A percentile compares a stretch with the other conserved stretches of the same genome.
phyloP scores from a whole-genome alignment of 2,113 vertebrate genomes.

The Entosphenus tridentatus region DNA sequence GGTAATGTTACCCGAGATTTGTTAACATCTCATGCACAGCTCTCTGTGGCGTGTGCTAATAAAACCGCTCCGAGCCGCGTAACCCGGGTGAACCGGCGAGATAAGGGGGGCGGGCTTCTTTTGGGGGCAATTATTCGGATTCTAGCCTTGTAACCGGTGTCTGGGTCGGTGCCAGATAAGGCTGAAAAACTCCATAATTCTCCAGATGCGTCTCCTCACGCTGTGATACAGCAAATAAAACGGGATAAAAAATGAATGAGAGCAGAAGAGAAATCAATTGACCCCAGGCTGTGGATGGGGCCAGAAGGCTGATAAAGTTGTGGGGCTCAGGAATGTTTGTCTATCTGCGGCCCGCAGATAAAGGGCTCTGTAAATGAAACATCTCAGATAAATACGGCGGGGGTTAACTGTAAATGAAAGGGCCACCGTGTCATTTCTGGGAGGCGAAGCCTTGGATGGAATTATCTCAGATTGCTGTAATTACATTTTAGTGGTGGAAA shows the following conservation, averaged over 20 bases:
- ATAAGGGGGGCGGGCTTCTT: background rate
- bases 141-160: background rate
- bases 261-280: constrained; percentile 99
- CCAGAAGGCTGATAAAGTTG: constrained; percentile 95
- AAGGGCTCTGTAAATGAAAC: constrained; percentile 99
- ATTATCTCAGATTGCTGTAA: constrained; percentile 3
- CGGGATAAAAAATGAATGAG: constrained; percentile 93
- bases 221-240: constrained; percentile 76
- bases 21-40: no score
- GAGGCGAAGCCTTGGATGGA: background rate
- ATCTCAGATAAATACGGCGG: constrained; percentile 99
- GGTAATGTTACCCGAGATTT: no score
- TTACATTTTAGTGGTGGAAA: constrained; percentile 1
- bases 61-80: background rate
- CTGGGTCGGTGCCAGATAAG: constrained; percentile 57
- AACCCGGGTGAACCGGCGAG: background rate
- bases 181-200: constrained; percentile 98
- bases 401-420: constrained; percentile 99
- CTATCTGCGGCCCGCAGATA: constrained; percentile 99
- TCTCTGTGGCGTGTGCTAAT: no score
- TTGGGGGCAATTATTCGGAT: background rate
- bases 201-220: constrained; percentile 87
- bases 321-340: constrained; percentile 99
- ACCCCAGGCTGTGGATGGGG: constrained; percentile 97
- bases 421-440: constrained; percentile 95